A percentile compares a stretch with the other conserved stretches of the same genome.
phyloP scores from a whole-genome alignment of 2,113 vertebrate species.

The Phoxinus phoxinus region DNA sequence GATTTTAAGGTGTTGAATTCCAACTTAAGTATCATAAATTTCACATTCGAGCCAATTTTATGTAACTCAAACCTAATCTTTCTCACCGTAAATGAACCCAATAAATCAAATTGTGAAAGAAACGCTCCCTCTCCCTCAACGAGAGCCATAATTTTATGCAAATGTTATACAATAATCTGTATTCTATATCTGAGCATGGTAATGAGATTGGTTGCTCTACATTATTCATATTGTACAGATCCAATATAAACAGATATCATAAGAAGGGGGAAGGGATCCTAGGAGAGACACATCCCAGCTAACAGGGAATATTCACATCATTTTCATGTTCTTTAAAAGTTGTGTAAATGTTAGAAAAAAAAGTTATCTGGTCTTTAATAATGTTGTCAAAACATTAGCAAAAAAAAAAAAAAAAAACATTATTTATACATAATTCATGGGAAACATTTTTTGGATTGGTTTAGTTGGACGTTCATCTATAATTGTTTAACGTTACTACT shows the following conservation, averaged over 20 bases:
- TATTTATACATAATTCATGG: too few relatives aligned
- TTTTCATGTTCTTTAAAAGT: too few relatives aligned
- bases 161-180: conserved; percentile 54
- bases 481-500: too few relatives aligned
- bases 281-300: background rate
- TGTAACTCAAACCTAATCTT: conserved; percentile 42
- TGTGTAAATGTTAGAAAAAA: too few relatives aligned
- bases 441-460: too few relatives aligned
- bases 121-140: conserved; percentile 25
- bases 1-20: conserved; percentile 57
- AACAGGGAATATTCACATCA: too few relatives aligned
- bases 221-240: conserved; percentile 53
- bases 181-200: conserved; percentile 48
- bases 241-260: conserved; percentile 46
- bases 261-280: background rate
- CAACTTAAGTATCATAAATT: conserved; percentile 24
- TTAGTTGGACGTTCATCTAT: too few relatives aligned
- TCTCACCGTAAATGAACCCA: conserved; percentile 45
- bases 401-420: too few relatives aligned
- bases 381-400: too few relatives aligned
- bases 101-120: conserved; percentile 36
- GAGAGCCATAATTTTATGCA: conserved; percentile 48
- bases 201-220: conserved; percentile 50
- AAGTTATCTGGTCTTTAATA: too few relatives aligned
- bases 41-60: conserved; percentile 21